Evolutionary conservation across 1,140 invertebrate species (phyloP).

Genomic region (Brachionus asplanchnoidis): DNA sequence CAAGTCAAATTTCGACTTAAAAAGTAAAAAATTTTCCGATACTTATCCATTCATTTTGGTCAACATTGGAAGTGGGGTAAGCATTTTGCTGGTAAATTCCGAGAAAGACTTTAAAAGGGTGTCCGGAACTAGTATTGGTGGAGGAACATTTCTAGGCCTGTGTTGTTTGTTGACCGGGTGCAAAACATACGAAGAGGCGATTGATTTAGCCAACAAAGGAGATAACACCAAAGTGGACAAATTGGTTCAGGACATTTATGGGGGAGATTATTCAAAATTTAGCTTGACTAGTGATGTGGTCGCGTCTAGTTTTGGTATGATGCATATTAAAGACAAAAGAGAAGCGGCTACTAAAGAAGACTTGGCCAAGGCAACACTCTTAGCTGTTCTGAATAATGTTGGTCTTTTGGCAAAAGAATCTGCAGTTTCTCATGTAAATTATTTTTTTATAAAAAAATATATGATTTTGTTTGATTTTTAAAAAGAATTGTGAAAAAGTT

Average conservation of each 20-base stretch:
- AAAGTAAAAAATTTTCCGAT: conserved; percentile 65
- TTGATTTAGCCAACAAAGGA: conserved; percentile 81
- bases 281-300: conserved; percentile 84
- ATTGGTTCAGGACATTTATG: conserved; percentile 92
- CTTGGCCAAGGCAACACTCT: conserved; percentile 85
- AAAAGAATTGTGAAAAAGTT: conserved; percentile 66
- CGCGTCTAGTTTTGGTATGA: conserved; percentile 85
- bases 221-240: conserved; percentile 92
- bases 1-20: neutral
- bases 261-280: conserved; percentile 87
- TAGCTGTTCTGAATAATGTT: conserved; percentile 99
- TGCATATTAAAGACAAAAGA: conserved; percentile 80
- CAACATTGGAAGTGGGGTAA: conserved; percentile 95
- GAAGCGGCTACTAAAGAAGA: conserved; percentile 75
- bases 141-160: conserved; percentile 90
- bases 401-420: conserved; percentile 94
- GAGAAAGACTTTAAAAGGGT: conserved; percentile 83
- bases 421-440: conserved; percentile 78
- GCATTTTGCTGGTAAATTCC: conserved; percentile 83
- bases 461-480: neutral
- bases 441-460: neutral
- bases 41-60: conserved; percentile 95
- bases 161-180: conserved; percentile 92
- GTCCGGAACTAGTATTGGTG: conserved; percentile 92
- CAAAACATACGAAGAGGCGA: conserved; percentile 94